Evolutionary conservation across 2,888 invertebrate species (phyloP), one percentile per base, ranked within the genome.

Genomic region (Ptychoptera contaminata): DNA sequence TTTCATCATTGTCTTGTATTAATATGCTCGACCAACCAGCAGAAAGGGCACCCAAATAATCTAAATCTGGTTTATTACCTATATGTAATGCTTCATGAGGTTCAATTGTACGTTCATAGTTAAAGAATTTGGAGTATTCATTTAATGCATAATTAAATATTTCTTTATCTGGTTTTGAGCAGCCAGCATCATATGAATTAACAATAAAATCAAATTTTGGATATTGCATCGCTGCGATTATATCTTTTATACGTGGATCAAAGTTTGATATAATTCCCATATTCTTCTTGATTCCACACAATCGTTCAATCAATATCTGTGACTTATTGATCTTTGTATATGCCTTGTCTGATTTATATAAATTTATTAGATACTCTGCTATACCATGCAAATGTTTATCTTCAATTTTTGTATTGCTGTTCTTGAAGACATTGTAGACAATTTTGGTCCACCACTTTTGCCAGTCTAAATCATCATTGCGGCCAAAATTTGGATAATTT

Each of bases 211-310:
- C 72, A 62, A 92, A 90, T 57, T 76, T 62, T 29, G 68, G 58
- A 34, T 92, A 61, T 37, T 70, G 71, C 43, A 81, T 69, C 52
- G 73, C 76, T 3, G 62, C 49, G 16, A 93, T 68, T 49, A 91
- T 74, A 11, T 68, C 65, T 41, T 73, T 67, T 2, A 93, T 66
- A 32, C 91, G 71, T 15, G 87, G 81, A 67, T 93, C 93, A 63
- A 82, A 88, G 65, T 94, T 94, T 1, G 92, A 92, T 51, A 93
- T 79, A 0, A 90, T 73, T 3, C 91, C 93, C 32, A 90, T 53
- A 23, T 47, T 51, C 45, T 64, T 63, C 15, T 54, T 55, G 4
- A 52, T 44, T 5, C 52, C 29, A 1, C 56, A 56, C 1, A 88
- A 60, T 48, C 69, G 65, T 6, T 72, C 59, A 6, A 65, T 49